Base-by-base conservation (phyloP, 2,113 vertebrate genomes). In the Hylia prasina region DNA sequence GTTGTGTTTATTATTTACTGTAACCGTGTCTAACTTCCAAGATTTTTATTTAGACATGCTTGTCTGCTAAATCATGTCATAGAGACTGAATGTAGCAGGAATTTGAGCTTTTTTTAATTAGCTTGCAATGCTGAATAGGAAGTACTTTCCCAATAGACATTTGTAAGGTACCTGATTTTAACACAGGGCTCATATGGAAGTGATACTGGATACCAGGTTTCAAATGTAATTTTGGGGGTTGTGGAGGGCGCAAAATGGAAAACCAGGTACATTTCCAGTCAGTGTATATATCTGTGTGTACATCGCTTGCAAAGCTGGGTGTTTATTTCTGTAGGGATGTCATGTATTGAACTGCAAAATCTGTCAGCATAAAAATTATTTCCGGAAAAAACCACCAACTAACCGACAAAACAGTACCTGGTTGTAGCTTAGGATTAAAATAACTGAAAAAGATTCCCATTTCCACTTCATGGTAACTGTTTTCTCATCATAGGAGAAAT, bases 331-430 rank as follows among this genome's bases (percentile, higher is more conserved):
- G 7, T 69, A 7, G 50, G 35, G 48, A 18, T 70, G 27, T 70
- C 11, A 0, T 45, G 9, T 31, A 81, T 11, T 75, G 72, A 90
- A 69, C 88, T 84, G 48, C 66, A 83, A 45, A 82, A 75, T 42
- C 60, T 76, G 39, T 42, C 64, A 84, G 53, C 21, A 39, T 86
- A 56, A 80, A 79, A 92, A 90, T 42, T 23, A 20, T 27, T 85
- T 54, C 0, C 1, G 21, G 16, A 28, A 35, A 57, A 31, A 10
- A 7, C 15, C 15, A 40, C 13, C 30, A 7, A 1, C 3, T 18
- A 68, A 31, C 11, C 9, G 33, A 58, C 18, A 77, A 77, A 89
- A 58, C 24, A 57, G 2, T 68, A 33, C 63, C 50, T 63, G 7
- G 4, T 66, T 90, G 24, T 45, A 71, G 30, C 6, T 73, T 75